Base-by-base conservation (phyloP, 2,888 invertebrate genomes). In the Nemotelus pantherinus region DNA sequence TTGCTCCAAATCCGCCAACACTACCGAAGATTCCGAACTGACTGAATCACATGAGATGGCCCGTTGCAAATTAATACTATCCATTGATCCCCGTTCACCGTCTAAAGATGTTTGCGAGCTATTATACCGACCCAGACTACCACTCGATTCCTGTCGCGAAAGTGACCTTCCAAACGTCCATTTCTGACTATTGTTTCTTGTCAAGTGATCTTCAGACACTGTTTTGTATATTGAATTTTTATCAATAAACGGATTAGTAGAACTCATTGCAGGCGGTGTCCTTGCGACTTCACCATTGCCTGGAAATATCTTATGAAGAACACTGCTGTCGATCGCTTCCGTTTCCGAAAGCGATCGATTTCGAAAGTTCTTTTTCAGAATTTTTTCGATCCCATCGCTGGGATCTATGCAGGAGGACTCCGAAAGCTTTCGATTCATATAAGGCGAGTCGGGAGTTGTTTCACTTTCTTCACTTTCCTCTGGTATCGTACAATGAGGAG, bases 21-120 rank as follows among this genome's bases (percentile, higher is more conserved):
- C 89, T 1, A 94, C 91, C 1, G 93, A 93, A 0, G 93, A 93
- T 82, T 94, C 94, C 1, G 94, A 94, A 82, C 92, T 93, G 44
- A 95, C 92, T 70, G 94, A 94, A 83, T 94, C 94, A 84, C 93
- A 94, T 44, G 94, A 94, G 82, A 93, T 89, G 0, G 94, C 94
- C 79, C 93, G 82, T 77, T 87, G 85, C 79, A 88, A 79, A 50
- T 85, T 83, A 41, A 84, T 82, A 77, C 84, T 83, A 71, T 87
- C 86, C 80, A 85, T 71, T 0, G 86, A 86, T 3, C 84, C 84
- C 64, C 71, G 68, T 10, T 81, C 82, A 7, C 81, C 82, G 25
- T 81, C 81, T 3, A 81, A 80, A 45, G 83, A 82, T 67, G 84
- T 85, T 76, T 86, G 79, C 0, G 87, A 87, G 7, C 81, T 80